Evolutionary conservation across 2,113 vertebrate genomes (phyloP), one percentile per base, ranked within the genome.

Genomic region (Diphyllodes magnificus): DNA sequence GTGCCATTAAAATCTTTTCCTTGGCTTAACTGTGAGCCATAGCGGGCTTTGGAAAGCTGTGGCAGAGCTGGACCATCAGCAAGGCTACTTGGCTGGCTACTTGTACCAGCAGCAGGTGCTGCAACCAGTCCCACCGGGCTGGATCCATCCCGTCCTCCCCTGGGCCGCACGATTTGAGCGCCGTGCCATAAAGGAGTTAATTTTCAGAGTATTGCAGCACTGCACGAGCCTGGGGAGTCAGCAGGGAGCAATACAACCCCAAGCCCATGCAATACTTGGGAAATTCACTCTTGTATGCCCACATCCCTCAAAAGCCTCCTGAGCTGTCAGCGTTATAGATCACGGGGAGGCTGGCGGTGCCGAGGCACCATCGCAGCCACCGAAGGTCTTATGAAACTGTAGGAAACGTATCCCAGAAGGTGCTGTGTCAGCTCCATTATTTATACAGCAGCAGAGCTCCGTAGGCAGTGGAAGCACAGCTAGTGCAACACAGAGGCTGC

Each of bases 371-470:
- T 18, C 0, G 1, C 53, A 42, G 73, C 59, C 82, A 84, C 77
- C 4, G 4, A 72, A 79, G 83, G 86, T 82, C 89, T 92, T 76
- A 53, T 53, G 81, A 85, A 96, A 87, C 84, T 79, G 53, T 42
- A 45, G 91, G 73, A 85, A 97, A 92, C 56, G 18, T 11, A 89
- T 91, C 89, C 89, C 89, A 77, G 86, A 89, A 93, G 94, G 53
- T 86, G 89, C 86, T 92, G 77, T 91, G 86, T 95, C 93, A 95
- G 92, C 87, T 82, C 65, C 61, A 8, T 82, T 88, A 79, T 90
- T 96, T 72, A 69, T 44, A 60, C 78, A 91, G 82, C 24, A 44
- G 90, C 95, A 95, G 82, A 91, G 28, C 75, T 90, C 90, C 0
- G 1, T 39, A 51, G 86, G 92, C 84, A 61, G 1, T 72, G 73